phyloP scores from a whole-genome alignment of 2,888 invertebrate species.

The Uloborus plumipes region DNA sequence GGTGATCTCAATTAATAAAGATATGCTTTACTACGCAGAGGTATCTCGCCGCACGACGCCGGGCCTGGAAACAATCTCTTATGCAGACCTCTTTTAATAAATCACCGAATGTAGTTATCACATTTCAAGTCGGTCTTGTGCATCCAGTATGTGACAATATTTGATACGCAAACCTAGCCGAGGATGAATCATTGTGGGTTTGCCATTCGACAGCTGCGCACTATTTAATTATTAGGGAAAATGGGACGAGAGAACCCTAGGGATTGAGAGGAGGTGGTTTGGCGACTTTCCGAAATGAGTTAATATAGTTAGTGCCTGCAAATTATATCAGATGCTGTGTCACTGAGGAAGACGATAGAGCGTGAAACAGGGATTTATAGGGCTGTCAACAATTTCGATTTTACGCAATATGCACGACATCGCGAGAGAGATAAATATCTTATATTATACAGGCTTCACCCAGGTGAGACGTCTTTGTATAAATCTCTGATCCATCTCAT shows the following conservation, averaged over 20 bases:
- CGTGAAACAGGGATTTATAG: slow-evolving; percentile 24
- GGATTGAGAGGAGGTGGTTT: slow-evolving; percentile 21
- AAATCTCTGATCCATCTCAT: too few relatives aligned
- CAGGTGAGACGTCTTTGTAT: too few relatives aligned
- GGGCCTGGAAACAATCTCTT: slow-evolving; percentile 2
- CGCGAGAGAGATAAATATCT: slow-evolving; percentile 45
- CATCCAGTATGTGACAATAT: slow-evolving; percentile 19
- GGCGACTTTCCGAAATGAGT: slow-evolving; percentile 26
- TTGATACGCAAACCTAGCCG: slow-evolving; percentile 14
- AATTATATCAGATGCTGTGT: slow-evolving; percentile 25
- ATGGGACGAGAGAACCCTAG: slow-evolving; percentile 12
- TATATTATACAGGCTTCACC: not conserved
- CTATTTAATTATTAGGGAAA: slow-evolving; percentile 46
- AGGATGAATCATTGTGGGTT: slow-evolving; percentile 30
- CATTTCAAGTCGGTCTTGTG: slow-evolving; percentile 30
- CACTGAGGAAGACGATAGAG: slow-evolving; percentile 23
- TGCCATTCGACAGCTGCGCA: slow-evolving; percentile 25
- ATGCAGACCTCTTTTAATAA: slow-evolving; percentile 39
- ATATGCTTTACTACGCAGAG: not conserved
- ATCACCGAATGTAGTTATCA: slow-evolving; percentile 47
- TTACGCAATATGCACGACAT: slow-evolving; percentile 33
- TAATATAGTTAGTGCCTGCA: slow-evolving; percentile 32
- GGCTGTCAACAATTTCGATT: slow-evolving; percentile 33
- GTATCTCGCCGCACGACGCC: slow-evolving; percentile 1
- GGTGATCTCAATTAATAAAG: slow-evolving; percentile 8